Conservation (phyloP, 2,888 invertebrate genomes). For the Agrotis exclamationis region DNA sequence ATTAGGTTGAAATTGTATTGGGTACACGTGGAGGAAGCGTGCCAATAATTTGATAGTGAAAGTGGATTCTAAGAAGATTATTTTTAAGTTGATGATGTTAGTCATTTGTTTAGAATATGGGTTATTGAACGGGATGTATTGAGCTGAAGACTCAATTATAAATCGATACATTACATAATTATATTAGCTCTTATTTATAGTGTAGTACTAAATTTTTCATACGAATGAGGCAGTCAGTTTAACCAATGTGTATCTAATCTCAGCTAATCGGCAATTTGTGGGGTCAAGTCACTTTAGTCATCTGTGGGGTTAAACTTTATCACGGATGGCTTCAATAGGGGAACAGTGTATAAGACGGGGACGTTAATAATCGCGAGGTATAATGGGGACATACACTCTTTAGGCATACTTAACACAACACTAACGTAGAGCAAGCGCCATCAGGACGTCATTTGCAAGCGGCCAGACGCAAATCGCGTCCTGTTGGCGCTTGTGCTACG, state of each 20-base stretch:
- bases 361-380: too few species aligned
- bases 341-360: too few species aligned
- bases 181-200: background rate
- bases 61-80: conserved; percentile 50
- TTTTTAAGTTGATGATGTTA: conserved; percentile 37
- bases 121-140: conserved; percentile 30
- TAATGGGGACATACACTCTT: too few species aligned
- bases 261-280: background rate
- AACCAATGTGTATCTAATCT: background rate
- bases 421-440: too few species aligned
- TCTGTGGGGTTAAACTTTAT: too few species aligned
- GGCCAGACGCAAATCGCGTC: too few species aligned
- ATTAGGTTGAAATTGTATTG: conserved; percentile 42
- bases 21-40: conserved; percentile 13
- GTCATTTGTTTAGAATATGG: conserved; percentile 44
- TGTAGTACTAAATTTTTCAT: background rate
- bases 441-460: too few species aligned
- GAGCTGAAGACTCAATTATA: background rate
- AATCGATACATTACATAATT: background rate
- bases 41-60: conserved; percentile 62
- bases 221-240: too few species aligned
- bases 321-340: too few species aligned
- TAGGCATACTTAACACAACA: too few species aligned
- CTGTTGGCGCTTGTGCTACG: too few species aligned
- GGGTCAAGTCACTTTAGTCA: too few species aligned